phyloP scores from a whole-genome alignment of 2,113 vertebrate species.

The Bagarius yarrelli region DNA sequence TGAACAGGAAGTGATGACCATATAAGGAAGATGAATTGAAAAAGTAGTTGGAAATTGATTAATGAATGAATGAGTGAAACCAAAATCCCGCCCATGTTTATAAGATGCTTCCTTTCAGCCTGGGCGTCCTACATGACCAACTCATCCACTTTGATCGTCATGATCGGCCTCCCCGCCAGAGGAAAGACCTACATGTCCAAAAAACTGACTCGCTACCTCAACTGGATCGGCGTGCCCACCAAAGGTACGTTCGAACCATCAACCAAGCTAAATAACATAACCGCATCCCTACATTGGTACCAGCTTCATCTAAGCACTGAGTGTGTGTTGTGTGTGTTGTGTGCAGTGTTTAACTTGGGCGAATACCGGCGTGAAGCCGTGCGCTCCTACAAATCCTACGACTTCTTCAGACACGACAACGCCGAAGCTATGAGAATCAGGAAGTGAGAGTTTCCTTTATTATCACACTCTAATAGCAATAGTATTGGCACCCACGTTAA shows the following conservation, averaged over 20 bases:
- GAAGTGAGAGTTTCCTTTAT: constrained; percentile 74
- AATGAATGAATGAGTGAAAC: not conserved
- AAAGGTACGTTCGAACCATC: constrained; percentile 74
- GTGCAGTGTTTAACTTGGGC: constrained; percentile 92
- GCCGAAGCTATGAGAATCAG: constrained; percentile 93
- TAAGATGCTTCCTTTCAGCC: constrained; percentile 65
- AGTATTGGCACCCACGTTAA: not conserved
- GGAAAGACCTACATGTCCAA: constrained; percentile 95
- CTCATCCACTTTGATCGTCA: constrained; percentile 90
- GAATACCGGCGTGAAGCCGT: constrained; percentile 90
- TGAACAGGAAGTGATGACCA: not conserved
- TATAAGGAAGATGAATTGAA: not conserved
- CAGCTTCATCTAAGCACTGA: too few relatives aligned
- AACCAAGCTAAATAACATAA: too few relatives aligned
- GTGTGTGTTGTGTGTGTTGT: constrained; percentile 1
- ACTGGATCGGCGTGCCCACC: constrained; percentile 97
- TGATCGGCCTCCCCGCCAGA: constrained; percentile 93
- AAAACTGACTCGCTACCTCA: constrained; percentile 97
- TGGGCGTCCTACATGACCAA: constrained; percentile 99
- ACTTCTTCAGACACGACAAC: constrained; percentile 97
- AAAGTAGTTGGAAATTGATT: not conserved
- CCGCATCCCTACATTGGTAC: too few relatives aligned
- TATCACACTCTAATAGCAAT: not conserved
- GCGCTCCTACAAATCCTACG: constrained; percentile 91
- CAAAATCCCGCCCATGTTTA: not conserved